Evolutionary conservation across 2,113 vertebrate species (phyloP), one percentile per base, ranked within the genome.

Genomic region (Oncorhynchus masou): DNA sequence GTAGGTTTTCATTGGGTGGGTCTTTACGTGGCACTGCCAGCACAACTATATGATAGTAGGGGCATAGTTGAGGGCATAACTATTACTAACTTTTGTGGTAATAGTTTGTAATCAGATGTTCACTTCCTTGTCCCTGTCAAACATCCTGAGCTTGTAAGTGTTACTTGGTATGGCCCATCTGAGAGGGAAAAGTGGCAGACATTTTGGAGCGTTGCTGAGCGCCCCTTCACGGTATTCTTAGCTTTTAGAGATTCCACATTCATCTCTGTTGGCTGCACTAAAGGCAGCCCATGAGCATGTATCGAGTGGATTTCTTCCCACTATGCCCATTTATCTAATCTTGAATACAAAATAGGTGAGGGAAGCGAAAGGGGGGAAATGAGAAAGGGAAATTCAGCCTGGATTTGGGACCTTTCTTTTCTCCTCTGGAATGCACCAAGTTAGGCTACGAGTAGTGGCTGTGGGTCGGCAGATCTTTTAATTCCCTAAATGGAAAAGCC

Each of bases 251-350:
- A 87, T 82, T 88, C 85, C 84, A 87, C 88, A 84, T 80, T 86
- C 81, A 77, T 90, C 87, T 78, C 80, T 68, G 39, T 39, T 77
- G 31, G 59, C 76, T 1, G 49, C 83, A 82, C 85, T 90, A 87
- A 90, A 80, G 83, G 85, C 74, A 74, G 87, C 84, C 82, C 15
- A 65, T 83, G 82, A 88, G 74, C 88, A 85, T 48, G 81, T 75
- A 90, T 83, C 85, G 51, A 89, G 91, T 90, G 76, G 86, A 91
- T 90, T 91, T 89, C 86, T 83, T 29, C 81, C 84, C 75, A 62
- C 70, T 87, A 79, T 78, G 79, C 80, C 79, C 76, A 83, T 89
- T 88, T 88, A 83, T 83, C 76, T 74, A 80, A 89, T 88, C 86
- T 81, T 90, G 77, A 86, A 88, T 85, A 82, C 78, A 85, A 90